phyloP scores from a whole-genome alignment of 2,113 vertebrate species.

The Pithys albifrons region DNA sequence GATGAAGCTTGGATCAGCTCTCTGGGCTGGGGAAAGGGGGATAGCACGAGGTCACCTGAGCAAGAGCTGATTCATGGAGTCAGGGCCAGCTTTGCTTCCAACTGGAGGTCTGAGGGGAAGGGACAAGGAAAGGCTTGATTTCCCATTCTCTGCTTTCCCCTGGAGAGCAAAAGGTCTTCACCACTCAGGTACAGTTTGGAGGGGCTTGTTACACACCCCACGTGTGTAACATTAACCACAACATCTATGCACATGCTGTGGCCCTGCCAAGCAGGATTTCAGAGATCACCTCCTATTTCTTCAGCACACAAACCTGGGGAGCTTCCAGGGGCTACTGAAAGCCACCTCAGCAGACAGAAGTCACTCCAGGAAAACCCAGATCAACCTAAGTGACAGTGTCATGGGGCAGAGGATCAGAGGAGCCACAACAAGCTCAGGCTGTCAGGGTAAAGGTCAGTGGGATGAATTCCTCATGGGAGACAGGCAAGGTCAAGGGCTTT shows the following conservation, averaged over 20 bases:
- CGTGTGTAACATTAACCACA: accelerated
- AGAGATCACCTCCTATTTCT: neutral
- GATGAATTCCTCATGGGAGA: neutral
- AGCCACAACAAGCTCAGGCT: neutral
- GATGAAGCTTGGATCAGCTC: neutral
- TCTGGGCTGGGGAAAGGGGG: neutral
- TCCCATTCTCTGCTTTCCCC: neutral
- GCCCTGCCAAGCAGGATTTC: neutral
- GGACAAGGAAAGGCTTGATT: neutral
- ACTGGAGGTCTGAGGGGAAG: neutral
- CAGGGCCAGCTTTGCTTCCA: neutral
- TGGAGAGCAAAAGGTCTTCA: neutral
- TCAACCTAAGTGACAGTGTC: neutral
- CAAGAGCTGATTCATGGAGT: neutral
- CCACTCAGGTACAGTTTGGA: neutral
- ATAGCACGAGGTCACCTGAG: neutral
- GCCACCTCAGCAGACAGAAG: neutral
- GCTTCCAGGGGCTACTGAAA: neutral
- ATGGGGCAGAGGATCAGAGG: neutral
- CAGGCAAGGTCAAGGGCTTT: neutral
- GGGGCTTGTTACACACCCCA: neutral
- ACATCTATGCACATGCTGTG: accelerated
- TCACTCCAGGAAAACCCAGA: neutral
- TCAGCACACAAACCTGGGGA: neutral
- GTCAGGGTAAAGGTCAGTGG: neutral